Conservation (phyloP, 53 echinoderm and acorn worm species). For the Holothuria leucospilota region DNA sequence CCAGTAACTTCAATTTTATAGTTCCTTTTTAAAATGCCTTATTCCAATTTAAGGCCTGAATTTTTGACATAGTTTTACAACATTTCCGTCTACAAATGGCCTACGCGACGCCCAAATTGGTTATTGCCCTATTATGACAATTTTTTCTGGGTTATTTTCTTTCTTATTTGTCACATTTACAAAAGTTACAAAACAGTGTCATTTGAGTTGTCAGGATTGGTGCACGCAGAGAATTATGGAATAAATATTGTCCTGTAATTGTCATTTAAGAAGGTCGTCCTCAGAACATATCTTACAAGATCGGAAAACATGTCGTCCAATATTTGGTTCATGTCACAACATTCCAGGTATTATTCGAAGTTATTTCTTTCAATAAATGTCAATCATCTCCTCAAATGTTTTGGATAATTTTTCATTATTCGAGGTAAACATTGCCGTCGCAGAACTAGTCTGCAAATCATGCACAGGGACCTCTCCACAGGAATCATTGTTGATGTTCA, state of each 20-base stretch:
- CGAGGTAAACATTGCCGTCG: no score
- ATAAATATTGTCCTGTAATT: not conserved
- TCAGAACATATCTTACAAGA: no score
- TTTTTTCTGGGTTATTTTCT: conserved; percentile 2
- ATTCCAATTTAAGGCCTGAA: conserved; percentile 1
- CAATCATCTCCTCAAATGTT: no score
- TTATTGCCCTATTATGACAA: not conserved
- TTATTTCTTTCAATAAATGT: no score
- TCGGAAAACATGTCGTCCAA: no score
- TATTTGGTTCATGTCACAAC: no score
- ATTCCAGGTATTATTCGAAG: no score
- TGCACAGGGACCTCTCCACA: no score
- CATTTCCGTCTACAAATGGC: conserved; percentile 21
- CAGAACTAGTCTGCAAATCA: no score
- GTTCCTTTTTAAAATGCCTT: not conserved
- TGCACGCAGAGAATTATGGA: conserved; percentile 20
- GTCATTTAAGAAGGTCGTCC: not conserved
- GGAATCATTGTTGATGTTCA: no score
- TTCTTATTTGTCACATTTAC: conserved; percentile 17
- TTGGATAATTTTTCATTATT: no score
- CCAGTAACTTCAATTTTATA: conserved; percentile 8
- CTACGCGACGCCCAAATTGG: conserved; percentile 26
- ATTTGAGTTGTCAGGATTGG: conserved; percentile 8
- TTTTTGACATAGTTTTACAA: conserved; percentile 24
- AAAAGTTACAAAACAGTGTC: no score